Conservation (phyloP, 2,797 vertebrate species). For the Manis javanica region DNA sequence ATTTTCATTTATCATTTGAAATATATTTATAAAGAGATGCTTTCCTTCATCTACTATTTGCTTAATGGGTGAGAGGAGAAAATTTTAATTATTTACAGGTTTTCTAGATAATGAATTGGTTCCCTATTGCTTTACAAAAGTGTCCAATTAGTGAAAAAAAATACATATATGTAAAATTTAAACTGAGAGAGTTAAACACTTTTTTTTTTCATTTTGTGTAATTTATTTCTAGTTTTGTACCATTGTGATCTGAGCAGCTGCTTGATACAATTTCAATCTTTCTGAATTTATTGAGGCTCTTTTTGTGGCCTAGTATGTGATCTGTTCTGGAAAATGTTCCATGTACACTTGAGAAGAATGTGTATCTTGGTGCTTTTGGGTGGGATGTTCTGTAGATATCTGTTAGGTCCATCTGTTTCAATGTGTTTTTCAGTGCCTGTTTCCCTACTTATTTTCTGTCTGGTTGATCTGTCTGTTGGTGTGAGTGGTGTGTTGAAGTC, state of each 20-base stretch:
- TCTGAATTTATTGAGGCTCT: neutral
- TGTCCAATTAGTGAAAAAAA: neutral
- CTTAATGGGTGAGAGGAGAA: neutral
- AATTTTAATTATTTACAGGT: neutral
- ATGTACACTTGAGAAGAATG: neutral
- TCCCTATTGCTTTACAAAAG: neutral
- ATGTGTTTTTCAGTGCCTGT: neutral
- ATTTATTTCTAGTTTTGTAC: neutral
- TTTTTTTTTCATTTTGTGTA: neutral
- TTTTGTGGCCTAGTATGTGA: neutral
- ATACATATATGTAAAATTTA: neutral
- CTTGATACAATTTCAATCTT: neutral
- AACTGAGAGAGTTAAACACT: neutral
- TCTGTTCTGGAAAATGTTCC: neutral
- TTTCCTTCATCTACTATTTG: neutral
- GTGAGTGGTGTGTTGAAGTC: neutral
- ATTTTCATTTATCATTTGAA: neutral
- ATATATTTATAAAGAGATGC: neutral
- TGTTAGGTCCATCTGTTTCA: neutral
- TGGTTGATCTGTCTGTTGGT: neutral
- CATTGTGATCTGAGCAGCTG: neutral
- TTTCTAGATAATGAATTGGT: neutral
- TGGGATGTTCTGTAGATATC: neutral
- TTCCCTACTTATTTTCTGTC: neutral
- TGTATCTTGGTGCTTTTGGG: neutral